A percentile compares a stretch with the other conserved stretches of the same genome.
Evolutionary conservation across 2,797 vertebrate genomes (phyloP).

Genomic region (Amblyopsis hoosieri): DNA sequence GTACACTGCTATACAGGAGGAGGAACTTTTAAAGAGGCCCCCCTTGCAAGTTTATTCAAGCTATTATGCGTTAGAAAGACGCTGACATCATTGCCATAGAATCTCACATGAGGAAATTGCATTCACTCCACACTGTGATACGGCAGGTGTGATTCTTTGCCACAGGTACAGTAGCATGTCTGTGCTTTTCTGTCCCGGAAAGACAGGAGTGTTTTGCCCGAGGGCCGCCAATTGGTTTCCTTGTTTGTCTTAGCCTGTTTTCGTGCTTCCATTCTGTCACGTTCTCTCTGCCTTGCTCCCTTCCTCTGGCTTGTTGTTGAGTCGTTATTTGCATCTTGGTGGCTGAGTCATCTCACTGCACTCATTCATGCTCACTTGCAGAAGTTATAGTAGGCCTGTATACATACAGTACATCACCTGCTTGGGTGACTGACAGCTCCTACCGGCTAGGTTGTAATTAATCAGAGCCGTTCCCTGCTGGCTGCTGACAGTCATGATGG

Average conservation of each 20-base stretch:
- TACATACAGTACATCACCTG: constrained; percentile 47
- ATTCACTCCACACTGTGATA: constrained; percentile 65
- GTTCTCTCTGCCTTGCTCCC: background rate
- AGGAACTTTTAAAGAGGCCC: constrained; percentile 45
- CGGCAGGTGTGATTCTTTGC: constrained; percentile 62
- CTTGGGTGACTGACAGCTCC: constrained; percentile 65
- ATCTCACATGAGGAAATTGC: constrained; percentile 66
- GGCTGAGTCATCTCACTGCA: constrained; percentile 49
- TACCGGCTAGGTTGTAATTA: constrained; percentile 70
- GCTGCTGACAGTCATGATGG: constrained; percentile 73
- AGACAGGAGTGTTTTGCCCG: constrained; percentile 49
- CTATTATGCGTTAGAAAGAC: constrained; percentile 52
- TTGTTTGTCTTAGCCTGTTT: constrained; percentile 29
- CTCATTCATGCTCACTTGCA: constrained; percentile 60
- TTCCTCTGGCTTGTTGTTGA: constrained; percentile 11
- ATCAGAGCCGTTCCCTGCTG: constrained; percentile 66
- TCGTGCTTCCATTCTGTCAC: background rate
- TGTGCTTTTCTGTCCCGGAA: constrained; percentile 51
- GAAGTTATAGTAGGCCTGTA: constrained; percentile 43
- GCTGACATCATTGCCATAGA: constrained; percentile 64
- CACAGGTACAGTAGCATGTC: constrained; percentile 46
- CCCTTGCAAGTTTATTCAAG: constrained; percentile 57
- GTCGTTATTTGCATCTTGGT: constrained; percentile 56
- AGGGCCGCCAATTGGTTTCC: constrained; percentile 64
- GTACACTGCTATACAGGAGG: constrained; percentile 41